A percentile compares a stretch with the other conserved stretches of the same genome.
Conservation (phyloP, 2,797 vertebrate genomes). For the Tragelaphus eurycerus region DNA sequence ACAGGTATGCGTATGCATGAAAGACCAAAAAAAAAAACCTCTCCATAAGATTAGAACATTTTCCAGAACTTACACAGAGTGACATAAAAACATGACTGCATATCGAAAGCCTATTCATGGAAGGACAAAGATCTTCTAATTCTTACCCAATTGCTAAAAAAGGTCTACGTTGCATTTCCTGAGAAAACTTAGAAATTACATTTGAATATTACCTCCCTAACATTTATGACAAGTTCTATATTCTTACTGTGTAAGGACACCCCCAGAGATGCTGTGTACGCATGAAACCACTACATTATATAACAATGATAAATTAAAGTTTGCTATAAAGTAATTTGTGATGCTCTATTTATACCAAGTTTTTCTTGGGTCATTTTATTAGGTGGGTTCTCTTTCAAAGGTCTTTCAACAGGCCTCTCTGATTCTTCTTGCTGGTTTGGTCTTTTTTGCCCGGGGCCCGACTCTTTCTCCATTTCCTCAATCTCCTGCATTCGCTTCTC, state of each 20-base stretch:
- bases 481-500: conserved; percentile 96
- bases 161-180: conserved; percentile 22
- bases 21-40: neutral
- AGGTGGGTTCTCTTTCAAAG: conserved; percentile 83
- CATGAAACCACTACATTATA: conserved; percentile 47
- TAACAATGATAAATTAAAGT: conserved; percentile 61
- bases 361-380: conserved; percentile 86
- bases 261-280: conserved; percentile 48
- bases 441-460: conserved; percentile 86
- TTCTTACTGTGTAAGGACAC: conserved; percentile 45
- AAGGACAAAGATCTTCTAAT: conserved; percentile 40
- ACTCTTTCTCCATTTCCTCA: conserved; percentile 94
- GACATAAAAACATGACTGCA: conserved; percentile 19
- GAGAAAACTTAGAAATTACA: conserved; percentile 58
- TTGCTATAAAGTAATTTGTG: conserved; percentile 58
- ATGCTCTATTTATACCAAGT: conserved; percentile 80
- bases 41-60: conserved; percentile 36
- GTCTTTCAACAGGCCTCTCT: conserved; percentile 84
- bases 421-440: conserved; percentile 89
- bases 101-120: conserved; percentile 13
- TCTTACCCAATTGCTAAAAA: conserved; percentile 45
- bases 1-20: neutral
- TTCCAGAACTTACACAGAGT: conserved; percentile 29
- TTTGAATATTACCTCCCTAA: conserved; percentile 42
- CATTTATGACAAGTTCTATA: conserved; percentile 16